Conservation (phyloP, 2,797 vertebrate species). For the Dendrocincla tyrannina region DNA sequence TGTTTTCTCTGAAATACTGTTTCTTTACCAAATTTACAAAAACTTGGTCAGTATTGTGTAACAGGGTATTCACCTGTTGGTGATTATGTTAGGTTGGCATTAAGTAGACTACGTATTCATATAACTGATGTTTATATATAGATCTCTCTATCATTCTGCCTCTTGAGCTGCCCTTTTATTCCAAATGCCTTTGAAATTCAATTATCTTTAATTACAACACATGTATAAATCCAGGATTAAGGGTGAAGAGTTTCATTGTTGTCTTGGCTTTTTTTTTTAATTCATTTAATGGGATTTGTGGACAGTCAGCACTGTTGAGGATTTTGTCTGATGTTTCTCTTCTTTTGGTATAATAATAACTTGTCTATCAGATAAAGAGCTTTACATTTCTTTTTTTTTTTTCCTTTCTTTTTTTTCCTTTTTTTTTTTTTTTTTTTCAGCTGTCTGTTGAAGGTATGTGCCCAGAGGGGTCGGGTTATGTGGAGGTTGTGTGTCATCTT, state of each 20-base stretch:
- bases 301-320: not conserved
- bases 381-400: not conserved
- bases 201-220: constrained; percentile 43
- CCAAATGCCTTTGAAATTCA: constrained; percentile 43
- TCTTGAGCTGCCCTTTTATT: constrained; percentile 21
- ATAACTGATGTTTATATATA: not conserved
- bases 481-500: not conserved
- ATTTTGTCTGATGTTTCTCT: constrained; percentile 29
- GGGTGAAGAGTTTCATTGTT: constrained; percentile 28
- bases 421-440: not conserved
- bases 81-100: not conserved
- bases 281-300: constrained; percentile 13
- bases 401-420: not conserved
- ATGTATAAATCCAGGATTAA: constrained; percentile 32
- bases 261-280: not conserved
- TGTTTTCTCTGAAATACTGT: not conserved
- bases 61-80: not conserved
- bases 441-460: constrained; percentile 31
- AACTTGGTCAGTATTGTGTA: not conserved
- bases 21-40: not conserved
- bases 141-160: not conserved
- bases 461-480: not conserved
- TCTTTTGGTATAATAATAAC: not conserved
- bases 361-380: constrained; percentile 42
- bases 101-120: not conserved